These are phyloP conservation scores for Solea senegalensis DNA, from an alignment of 2,113 vertebrate genomes.

Conservation along the genomic window DNA sequence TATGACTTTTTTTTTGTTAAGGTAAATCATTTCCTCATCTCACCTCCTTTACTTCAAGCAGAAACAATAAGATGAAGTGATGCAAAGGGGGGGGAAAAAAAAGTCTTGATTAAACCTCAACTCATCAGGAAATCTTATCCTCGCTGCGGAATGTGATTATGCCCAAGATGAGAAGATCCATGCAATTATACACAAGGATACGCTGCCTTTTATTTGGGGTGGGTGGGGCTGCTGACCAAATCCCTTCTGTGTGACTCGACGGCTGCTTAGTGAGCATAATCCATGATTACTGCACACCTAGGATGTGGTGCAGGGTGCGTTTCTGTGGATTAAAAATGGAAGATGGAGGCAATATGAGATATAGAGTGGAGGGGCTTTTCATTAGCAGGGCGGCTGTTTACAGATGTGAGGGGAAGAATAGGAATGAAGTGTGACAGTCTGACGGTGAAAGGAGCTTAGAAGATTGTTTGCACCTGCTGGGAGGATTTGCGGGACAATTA, in stretches of 20 bases:
- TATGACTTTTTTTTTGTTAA: conserved; percentile 8
- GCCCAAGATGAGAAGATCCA: conserved; percentile 62
- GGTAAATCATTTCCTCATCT: conserved; percentile 28
- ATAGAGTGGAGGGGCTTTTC: conserved; percentile 22
- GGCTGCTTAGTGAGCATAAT: conserved; percentile 58
- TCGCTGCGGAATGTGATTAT: conserved; percentile 47
- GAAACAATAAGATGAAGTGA: conserved; percentile 38
- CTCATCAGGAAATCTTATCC: conserved; percentile 59
- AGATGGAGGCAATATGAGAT: conserved; percentile 13
- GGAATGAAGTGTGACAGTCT: conserved; percentile 33
- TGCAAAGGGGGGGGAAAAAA: conserved; percentile 22
- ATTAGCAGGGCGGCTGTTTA: conserved; percentile 11
- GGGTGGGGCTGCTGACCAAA: conserved; percentile 54
- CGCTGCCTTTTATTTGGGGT: conserved; percentile 20
- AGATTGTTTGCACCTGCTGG: background rate
- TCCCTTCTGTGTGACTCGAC: conserved; percentile 51
- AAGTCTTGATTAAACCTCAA: conserved; percentile 29
- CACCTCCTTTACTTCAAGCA: background rate
- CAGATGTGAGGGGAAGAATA: conserved; percentile 10
- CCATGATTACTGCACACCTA: conserved; percentile 55
- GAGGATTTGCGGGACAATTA: background rate
- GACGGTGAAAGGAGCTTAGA: conserved; percentile 13
- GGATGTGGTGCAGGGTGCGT: conserved; percentile 36
- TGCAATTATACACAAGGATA: conserved; percentile 52
- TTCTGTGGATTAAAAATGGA: conserved; percentile 41